Conservation (phyloP, 2,113 vertebrate species). For the Aplodontia rufa region DNA sequence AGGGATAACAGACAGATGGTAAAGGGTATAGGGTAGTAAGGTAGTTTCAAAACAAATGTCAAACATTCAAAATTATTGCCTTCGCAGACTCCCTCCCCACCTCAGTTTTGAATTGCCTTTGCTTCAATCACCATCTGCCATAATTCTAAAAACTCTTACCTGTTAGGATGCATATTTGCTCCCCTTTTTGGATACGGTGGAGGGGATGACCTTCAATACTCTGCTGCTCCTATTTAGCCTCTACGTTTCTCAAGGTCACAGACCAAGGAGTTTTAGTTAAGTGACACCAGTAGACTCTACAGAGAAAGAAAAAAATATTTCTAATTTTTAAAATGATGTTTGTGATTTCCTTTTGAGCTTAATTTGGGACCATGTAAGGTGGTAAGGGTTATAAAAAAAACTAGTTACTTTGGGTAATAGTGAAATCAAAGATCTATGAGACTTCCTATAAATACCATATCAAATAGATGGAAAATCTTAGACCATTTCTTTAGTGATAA, state of each 20-base stretch:
- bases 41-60: constrained; percentile 69
- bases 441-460: not conserved
- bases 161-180: constrained; percentile 37
- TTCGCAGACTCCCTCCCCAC: constrained; percentile 11
- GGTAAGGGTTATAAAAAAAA: constrained; percentile 1
- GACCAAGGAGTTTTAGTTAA: constrained; percentile 45
- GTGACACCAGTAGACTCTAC: constrained; percentile 1
- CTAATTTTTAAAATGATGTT: not conserved
- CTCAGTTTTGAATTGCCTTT: constrained; percentile 40
- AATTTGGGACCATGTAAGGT: not conserved
- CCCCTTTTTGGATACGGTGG: not conserved
- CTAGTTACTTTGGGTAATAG: constrained; percentile 29
- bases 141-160: constrained; percentile 39
- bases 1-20: constrained; percentile 83
- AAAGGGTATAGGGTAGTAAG: constrained; percentile 71
- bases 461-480: constrained; percentile 21
- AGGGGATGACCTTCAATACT: constrained; percentile 13
- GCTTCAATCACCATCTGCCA: constrained; percentile 40
- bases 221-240: constrained; percentile 23
- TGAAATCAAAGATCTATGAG: constrained; percentile 31
- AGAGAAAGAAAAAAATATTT: constrained; percentile 30
- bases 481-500: constrained; percentile 27
- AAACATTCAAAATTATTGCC: constrained; percentile 73
- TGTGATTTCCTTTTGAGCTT: constrained; percentile 17
- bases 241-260: constrained; percentile 70